Evolutionary conservation across 2,113 vertebrate genomes (phyloP).

Genomic region (Hypocryptadius cinnamomeus): DNA sequence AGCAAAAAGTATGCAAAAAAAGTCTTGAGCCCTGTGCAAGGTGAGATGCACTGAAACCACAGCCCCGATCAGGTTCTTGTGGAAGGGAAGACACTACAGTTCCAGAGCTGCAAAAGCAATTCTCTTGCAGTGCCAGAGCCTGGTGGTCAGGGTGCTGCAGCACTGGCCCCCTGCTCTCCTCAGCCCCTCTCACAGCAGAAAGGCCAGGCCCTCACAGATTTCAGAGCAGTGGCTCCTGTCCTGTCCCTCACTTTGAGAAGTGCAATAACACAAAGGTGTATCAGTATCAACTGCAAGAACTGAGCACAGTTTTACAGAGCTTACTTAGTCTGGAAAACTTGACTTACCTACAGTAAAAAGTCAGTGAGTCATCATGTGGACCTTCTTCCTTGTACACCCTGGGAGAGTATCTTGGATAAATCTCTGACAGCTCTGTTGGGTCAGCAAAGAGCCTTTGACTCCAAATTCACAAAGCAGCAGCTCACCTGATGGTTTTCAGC

Average conservation of each 20-base stretch:
- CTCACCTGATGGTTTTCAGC: neutral
- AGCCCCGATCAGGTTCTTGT: accelerated
- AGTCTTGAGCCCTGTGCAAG: neutral
- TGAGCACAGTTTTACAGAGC: neutral
- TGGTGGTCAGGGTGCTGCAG: neutral
- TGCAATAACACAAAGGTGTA: neutral
- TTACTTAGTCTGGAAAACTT: neutral
- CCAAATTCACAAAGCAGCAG: neutral
- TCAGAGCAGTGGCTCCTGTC: neutral
- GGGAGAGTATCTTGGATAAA: neutral
- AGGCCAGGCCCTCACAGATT: accelerated
- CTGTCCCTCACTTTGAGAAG: neutral
- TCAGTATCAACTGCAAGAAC: neutral
- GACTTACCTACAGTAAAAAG: neutral
- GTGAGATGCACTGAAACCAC: neutral
- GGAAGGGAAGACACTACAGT: neutral
- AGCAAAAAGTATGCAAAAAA: neutral
- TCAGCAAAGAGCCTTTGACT: neutral
- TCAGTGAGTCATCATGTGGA: accelerated
- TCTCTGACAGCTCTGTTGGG: neutral
- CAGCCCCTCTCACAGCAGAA: neutral
- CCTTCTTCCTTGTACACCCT: neutral
- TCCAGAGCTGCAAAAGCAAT: neutral
- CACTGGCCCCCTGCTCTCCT: neutral
- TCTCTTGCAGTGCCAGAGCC: neutral